Conservation (phyloP, 2,888 invertebrate genomes). For the Chrysotoxum bicinctum region DNA sequence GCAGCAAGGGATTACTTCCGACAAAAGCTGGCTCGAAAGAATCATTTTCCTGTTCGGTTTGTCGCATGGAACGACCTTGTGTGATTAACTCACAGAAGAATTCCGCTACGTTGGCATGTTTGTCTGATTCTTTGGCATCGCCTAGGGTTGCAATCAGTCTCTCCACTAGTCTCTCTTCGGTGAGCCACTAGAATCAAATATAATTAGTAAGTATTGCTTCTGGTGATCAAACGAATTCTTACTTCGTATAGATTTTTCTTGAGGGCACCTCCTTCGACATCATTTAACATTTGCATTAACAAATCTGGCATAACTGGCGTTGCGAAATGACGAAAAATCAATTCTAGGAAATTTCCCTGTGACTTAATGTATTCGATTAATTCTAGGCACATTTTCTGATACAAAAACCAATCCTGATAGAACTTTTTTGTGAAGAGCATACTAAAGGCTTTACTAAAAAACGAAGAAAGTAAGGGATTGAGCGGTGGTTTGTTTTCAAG, state of each 20-base stretch:
- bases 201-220: not conserved
- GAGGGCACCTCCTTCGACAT: conserved; percentile 89
- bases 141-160: conserved; percentile 86
- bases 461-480: conserved; percentile 96
- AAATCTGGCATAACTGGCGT: conserved; percentile 98
- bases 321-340: conserved; percentile 93
- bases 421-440: conserved; percentile 93
- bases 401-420: conserved; percentile 96
- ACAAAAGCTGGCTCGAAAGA: conserved; percentile 79
- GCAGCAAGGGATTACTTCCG: conserved; percentile 86
- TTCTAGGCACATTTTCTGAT: conserved; percentile 95
- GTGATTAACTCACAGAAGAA: conserved; percentile 93
- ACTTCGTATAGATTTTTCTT: conserved; percentile 88
- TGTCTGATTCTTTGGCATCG: conserved; percentile 87
- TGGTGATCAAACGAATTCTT: conserved; percentile 76
- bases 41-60: conserved; percentile 84
- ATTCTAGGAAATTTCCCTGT: conserved; percentile 92
- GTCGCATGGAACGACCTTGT: conserved; percentile 84
- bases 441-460: conserved; percentile 97
- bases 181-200: conserved; percentile 88
- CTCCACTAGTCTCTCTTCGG: conserved; percentile 93
- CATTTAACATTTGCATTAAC: conserved; percentile 91
- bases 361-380: conserved; percentile 95
- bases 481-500: conserved; percentile 92
- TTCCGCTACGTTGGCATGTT: conserved; percentile 93